Evolutionary conservation across 2,888 invertebrate species (phyloP).

Genomic region (Agrochola litura): DNA sequence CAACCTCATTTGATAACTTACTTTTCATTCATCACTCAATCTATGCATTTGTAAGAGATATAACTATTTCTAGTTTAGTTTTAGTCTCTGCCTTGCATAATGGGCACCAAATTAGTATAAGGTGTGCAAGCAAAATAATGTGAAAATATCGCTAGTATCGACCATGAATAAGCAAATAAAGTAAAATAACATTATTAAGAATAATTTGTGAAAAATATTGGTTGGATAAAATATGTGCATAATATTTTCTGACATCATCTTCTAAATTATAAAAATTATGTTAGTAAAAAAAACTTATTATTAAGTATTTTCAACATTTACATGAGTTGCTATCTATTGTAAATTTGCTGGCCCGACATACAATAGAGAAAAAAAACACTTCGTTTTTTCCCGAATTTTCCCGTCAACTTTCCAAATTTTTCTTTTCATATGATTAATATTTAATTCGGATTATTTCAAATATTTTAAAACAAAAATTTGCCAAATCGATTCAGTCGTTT

Average conservation of each 20-base stretch:
- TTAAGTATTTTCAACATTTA: neutral
- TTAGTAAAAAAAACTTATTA: neutral
- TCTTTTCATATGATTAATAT: no score
- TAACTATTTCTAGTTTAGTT: neutral
- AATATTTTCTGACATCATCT: conserved; percentile 14
- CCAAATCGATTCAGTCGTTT: no score
- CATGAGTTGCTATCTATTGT: conserved; percentile 5
- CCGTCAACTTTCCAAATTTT: no score
- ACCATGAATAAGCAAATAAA: neutral
- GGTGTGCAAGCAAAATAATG: neutral
- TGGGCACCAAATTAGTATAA: neutral
- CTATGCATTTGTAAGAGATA: neutral
- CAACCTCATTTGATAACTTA: neutral
- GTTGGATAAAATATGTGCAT: conserved; percentile 32
- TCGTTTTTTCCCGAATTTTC: no score
- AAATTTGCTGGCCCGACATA: neutral
- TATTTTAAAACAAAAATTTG: no score
- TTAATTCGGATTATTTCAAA: no score
- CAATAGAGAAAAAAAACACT: no score
- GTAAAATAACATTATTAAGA: neutral
- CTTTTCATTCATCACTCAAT: neutral
- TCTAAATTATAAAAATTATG: neutral
- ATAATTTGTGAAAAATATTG: conserved; percentile 3
- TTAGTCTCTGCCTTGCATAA: neutral
- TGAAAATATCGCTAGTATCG: neutral